A percentile compares a stretch with the other conserved stretches of the same genome.
Conservation (phyloP, 2,888 invertebrate genomes). For the Tetranychus piercei region DNA sequence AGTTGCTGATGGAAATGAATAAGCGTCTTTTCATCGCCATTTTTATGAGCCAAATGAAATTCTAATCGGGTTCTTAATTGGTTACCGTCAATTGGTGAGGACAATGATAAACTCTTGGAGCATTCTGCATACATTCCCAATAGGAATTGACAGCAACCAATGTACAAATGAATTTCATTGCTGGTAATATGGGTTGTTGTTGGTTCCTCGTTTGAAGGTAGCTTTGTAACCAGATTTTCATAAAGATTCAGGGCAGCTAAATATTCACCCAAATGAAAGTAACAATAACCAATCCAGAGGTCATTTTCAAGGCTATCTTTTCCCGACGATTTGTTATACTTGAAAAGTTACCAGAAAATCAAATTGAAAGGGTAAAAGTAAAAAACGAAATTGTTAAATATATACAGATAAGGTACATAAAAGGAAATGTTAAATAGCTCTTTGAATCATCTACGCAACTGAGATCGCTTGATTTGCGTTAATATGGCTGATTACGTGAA, state of each 20-base stretch:
- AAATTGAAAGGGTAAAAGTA: neutral
- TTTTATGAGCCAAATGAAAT: conserved; percentile 83
- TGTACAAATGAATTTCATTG: conserved; percentile 49
- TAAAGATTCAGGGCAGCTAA: conserved; percentile 53
- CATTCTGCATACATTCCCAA: conserved; percentile 60
- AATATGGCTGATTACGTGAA: neutral
- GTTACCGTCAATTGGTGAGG: neutral
- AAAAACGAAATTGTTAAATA: neutral
- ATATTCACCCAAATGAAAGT: conserved; percentile 88
- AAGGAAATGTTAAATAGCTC: too few species aligned
- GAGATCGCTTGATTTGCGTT: too few species aligned
- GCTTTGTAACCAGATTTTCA: conserved; percentile 36
- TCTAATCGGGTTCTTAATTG: conserved; percentile 53
- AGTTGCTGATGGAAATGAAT: conserved; percentile 65
- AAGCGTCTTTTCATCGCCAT: conserved; percentile 64
- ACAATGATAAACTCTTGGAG: conserved; percentile 39
- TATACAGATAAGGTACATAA: neutral
- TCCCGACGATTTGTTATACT: conserved; percentile 41
- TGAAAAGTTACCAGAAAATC: conserved; percentile 25
- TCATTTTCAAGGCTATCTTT: conserved; percentile 42
- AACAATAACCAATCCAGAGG: conserved; percentile 82
- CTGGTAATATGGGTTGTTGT: neutral
- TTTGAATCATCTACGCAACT: too few species aligned
- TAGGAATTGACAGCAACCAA: conserved; percentile 88
- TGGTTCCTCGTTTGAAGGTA: neutral